Percentiles rank a stretch among this genome's conserved stretches.
Evolutionary conservation across 2,888 invertebrate genomes (phyloP).

Genomic region (Lymantria monacha): DNA sequence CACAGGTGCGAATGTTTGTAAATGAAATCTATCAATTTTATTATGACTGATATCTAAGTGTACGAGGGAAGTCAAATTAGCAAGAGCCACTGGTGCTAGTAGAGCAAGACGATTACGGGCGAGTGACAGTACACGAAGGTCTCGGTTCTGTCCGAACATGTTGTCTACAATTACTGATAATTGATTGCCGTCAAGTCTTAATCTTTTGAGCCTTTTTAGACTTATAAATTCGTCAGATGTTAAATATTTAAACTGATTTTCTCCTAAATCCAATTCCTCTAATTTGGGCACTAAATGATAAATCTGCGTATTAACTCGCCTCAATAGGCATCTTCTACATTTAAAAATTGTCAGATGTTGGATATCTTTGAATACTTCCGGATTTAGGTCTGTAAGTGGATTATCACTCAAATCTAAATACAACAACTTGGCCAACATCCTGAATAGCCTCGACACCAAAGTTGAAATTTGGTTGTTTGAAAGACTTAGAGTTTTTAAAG

Average conservation of each 20-base stretch:
- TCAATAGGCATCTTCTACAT: conserved; percentile 87
- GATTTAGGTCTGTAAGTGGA: conserved; percentile 87
- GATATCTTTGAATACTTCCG: conserved; percentile 90
- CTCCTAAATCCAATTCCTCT: conserved; percentile 88
- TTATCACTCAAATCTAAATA: conserved; percentile 89
- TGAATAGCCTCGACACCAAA: conserved; percentile 87
- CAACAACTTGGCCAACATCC: conserved; percentile 87
- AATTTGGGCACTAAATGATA: conserved; percentile 89
- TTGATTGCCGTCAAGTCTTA: conserved; percentile 89
- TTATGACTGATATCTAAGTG: conserved; percentile 90
- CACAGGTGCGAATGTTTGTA: conserved; percentile 82
- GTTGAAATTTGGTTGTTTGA: conserved; percentile 85
- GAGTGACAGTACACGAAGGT: conserved; percentile 81
- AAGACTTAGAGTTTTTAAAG: conserved; percentile 85
- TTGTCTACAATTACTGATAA: conserved; percentile 88
- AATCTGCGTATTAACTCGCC: conserved; percentile 89
- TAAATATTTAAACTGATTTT: conserved; percentile 89
- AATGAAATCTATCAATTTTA: conserved; percentile 86
- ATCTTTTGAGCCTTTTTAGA: conserved; percentile 83
- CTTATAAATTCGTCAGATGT: conserved; percentile 88
- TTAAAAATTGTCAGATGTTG: conserved; percentile 87
- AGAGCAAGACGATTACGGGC: conserved; percentile 88
- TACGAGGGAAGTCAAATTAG: conserved; percentile 85
- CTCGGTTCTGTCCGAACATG: conserved; percentile 84
- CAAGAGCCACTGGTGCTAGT: conserved; percentile 88